Conservation (phyloP, 2,888 invertebrate species). For the Thereva unica region DNA sequence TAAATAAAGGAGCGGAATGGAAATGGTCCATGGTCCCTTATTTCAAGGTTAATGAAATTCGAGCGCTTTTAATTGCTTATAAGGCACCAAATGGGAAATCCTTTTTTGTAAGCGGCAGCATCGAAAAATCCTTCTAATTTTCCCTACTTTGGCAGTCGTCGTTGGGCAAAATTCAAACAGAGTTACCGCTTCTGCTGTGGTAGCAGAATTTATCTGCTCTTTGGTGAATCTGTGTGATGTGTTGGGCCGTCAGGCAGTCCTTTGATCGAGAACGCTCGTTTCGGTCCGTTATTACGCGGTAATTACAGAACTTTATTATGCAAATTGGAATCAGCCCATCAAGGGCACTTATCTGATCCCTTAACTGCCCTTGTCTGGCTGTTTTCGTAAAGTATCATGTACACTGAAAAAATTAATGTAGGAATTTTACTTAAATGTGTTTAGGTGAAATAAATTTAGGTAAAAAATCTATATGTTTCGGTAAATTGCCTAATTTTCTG, state of each 20-base stretch:
- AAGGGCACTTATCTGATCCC: conserved; percentile 1
- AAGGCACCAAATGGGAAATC: too few relatives aligned
- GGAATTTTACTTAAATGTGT: too few relatives aligned
- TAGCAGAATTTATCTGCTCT: conserved; percentile 1
- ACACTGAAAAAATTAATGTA: too few relatives aligned
- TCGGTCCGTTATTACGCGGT: conserved; percentile 12
- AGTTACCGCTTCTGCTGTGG: background rate
- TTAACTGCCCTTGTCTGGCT: background rate
- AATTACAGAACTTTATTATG: conserved; percentile 31
- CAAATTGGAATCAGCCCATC: conserved; percentile 12
- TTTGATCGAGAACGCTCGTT: conserved; percentile 1
- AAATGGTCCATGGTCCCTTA: background rate
- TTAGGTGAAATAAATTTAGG: too few relatives aligned
- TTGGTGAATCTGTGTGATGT: background rate
- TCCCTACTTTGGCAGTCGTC: too few relatives aligned
- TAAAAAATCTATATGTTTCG: too few relatives aligned
- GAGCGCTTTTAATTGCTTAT: too few relatives aligned
- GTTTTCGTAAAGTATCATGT: too few relatives aligned
- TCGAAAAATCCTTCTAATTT: background rate
- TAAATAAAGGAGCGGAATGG: too few relatives aligned
- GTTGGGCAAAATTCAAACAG: background rate
- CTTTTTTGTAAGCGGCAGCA: too few relatives aligned
- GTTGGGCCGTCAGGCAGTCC: background rate
- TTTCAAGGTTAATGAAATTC: conserved; percentile 8
- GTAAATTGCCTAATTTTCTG: too few relatives aligned